phyloP scores from a whole-genome alignment of 2,888 invertebrate species.

The Metacarcinus magister region DNA sequence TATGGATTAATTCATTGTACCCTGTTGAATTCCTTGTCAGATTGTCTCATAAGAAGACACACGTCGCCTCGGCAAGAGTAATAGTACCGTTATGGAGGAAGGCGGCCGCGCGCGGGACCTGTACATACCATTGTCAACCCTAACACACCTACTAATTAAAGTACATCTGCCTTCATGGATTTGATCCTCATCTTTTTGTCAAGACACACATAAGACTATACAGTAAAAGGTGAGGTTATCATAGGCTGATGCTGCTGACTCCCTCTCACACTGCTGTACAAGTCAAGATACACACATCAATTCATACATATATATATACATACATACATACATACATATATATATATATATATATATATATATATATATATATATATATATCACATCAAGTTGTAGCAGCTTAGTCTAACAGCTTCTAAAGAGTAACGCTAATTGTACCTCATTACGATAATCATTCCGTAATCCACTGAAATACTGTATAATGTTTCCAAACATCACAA shows the following conservation, averaged over 20 bases:
- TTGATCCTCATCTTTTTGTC: neutral
- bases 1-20: slow-evolving; percentile 80
- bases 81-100: neutral
- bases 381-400: neutral
- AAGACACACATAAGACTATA: neutral
- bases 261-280: neutral
- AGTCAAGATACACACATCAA: slow-evolving; percentile 54
- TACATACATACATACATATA: neutral
- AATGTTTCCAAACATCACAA: neutral
- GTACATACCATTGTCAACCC: neutral
- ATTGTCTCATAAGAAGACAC: slow-evolving; percentile 70
- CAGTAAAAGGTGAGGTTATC: neutral
- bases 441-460: neutral
- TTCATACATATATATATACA: slow-evolving; percentile 26
- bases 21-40: slow-evolving; percentile 81
- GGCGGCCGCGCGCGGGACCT: slow-evolving; percentile 42
- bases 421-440: slow-evolving; percentile 10
- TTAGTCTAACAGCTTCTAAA: slow-evolving; percentile 12
- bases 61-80: slow-evolving; percentile 27
- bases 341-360: slow-evolving; percentile 55
- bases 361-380: slow-evolving; percentile 43
- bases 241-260: neutral
- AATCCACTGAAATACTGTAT: neutral
- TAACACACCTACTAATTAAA: neutral
- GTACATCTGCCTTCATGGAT: neutral